Evolutionary conservation across 1,140 invertebrate species (phyloP), one percentile per base, ranked within the genome.

Genomic region (Mactra quadrangularis): DNA sequence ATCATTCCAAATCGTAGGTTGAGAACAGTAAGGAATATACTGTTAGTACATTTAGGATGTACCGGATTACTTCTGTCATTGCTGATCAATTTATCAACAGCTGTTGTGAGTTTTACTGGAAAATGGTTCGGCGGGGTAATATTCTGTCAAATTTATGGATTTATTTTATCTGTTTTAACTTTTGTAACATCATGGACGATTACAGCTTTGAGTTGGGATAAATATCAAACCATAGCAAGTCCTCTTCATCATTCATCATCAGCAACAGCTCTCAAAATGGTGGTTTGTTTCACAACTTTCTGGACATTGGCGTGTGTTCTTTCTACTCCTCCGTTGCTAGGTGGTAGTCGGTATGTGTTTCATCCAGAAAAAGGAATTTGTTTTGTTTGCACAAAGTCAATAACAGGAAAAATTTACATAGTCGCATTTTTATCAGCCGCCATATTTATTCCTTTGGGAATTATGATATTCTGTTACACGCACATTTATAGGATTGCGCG

Each of bases 171-270:
- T 0, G 68, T 86, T 15, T 86, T 88, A 27, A 88, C 87, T 7
- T 64, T 86, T 35, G 84, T 85, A 13, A 86, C 84, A 31, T 86
- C 87, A 13, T 90, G 89, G 89, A 91, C 89, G 0, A 90, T 91
- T 9, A 86, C 89, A 0, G 90, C 89, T 6, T 83, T 91, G 33
- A 90, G 89, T 68, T 91, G 89, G 90, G 90, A 91, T 72, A 91
- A 91, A 71, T 90, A 91, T 82, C 89, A 89, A 55, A 90, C 90
- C 11, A 91, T 91, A 55, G 89, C 89, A 0, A 87, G 86, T 11
- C 90, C 90, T 7, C 79, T 91, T 17, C 89, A 90, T 77, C 90
- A 91, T 78, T 88, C 89, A n/a, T 83, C 90, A 27, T 87, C 88
- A 17, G 89, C 90, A 35, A 88, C 88, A 0, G 52, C 85, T 35